Base-by-base conservation (phyloP, 2,888 invertebrate genomes). In the Microplitis manilae region DNA sequence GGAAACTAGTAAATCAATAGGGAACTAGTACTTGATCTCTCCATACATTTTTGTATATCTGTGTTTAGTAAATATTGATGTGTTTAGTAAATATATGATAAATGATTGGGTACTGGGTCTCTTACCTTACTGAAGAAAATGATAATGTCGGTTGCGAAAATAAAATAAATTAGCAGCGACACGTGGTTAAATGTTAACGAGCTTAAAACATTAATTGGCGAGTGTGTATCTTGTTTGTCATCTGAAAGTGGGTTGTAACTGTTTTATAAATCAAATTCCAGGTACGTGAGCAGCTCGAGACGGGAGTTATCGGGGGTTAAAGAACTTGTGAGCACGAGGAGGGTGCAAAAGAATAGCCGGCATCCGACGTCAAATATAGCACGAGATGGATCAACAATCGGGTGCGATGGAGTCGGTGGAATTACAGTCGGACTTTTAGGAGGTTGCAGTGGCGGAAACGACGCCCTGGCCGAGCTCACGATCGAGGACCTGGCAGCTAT, bases 401-500 rank as follows among this genome's bases (percentile, higher is more conserved):
- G 73, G 70, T 81, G 74, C 20, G 77, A 76, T 61, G 83, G 82
- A 13, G 82, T 79, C 68, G 84, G 84, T 68, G 84, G 84, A 75
- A 80, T 81, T 82, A 82, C 76, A 83, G 83, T 68, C 50, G 86
- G 86, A 72, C 79, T 86, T 77, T 81, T 88, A 87, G 87, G 86
- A 72, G 86, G 87, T 67, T 89, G 88, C 83, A 89, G 88, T 80
- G 88, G 87, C 73, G 87, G 88, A 73, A 88, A 81, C 85, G 88
- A 88, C 88, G 88, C 88, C 80, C 87, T 89, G 87, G 87, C 89
- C 60, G 88, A 88, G 81, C 83, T 88, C 80, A 88, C 88, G 73
- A 87, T 88, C 84, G 89, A 89, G 88, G 89, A 89, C 85, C 88
- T 88, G 89, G 88, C 89, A 83, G 88, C 88, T 80, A 87, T 88